Conservation (phyloP, 2,797 vertebrate species). For the Heliangelus exortis region DNA sequence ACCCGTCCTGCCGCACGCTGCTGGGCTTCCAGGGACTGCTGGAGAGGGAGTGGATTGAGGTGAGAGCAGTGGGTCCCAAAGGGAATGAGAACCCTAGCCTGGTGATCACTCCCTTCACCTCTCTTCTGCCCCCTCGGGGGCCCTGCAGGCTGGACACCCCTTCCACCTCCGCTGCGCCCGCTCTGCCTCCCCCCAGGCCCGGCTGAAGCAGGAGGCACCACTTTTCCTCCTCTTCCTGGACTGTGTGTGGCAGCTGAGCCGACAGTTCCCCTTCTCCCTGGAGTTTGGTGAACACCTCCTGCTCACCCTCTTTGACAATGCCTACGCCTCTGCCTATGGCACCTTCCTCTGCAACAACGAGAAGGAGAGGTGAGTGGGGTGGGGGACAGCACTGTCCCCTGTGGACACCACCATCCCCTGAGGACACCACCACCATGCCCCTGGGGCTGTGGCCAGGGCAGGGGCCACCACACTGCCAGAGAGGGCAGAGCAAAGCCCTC, state of each 20-base stretch:
- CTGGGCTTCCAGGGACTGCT: conserved; percentile 87
- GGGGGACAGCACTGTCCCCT: background rate
- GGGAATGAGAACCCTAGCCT: accelerated
- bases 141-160: conserved; percentile 84
- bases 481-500: background rate
- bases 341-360: conserved; percentile 90
- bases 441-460: no score
- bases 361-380: conserved; percentile 80
- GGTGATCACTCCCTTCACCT: background rate
- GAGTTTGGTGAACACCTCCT: conserved; percentile 87
- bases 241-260: conserved; percentile 89
- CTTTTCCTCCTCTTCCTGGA: conserved; percentile 90
- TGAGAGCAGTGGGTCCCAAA: background rate
- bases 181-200: conserved; percentile 83
- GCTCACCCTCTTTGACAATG: conserved; percentile 83
- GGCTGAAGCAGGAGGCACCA: conserved; percentile 85
- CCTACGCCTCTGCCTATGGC: conserved; percentile 86
- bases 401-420: background rate
- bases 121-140: accelerated
- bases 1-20: conserved; percentile 83
- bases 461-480: background rate
- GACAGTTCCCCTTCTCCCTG: conserved; percentile 88
- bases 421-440: background rate
- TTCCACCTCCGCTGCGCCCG: conserved; percentile 87
- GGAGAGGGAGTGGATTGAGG: conserved; percentile 90